A percentile compares a stretch with the other conserved stretches of the same genome.
phyloP scores from a whole-genome alignment of 1,140 invertebrate genomes.

The Uloborus diversus region DNA sequence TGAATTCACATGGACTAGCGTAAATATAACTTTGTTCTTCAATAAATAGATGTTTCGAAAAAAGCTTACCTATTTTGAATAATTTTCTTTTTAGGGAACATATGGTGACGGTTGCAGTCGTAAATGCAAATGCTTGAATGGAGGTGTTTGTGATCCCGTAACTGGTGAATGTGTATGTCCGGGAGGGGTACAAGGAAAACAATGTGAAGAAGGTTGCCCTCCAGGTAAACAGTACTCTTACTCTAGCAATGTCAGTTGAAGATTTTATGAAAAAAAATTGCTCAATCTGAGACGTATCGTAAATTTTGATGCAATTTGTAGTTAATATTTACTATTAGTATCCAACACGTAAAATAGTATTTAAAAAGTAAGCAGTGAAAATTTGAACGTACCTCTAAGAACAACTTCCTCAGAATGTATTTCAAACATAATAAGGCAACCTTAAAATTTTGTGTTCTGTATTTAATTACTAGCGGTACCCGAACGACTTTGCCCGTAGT shows the following conservation, averaged over 20 bases:
- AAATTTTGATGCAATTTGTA: neutral
- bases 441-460: too few species aligned
- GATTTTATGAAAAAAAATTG: neutral
- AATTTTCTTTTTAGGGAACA: too few species aligned
- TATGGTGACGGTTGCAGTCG: conserved; percentile 82
- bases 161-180: conserved; percentile 80
- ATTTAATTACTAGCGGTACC: too few species aligned
- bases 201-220: conserved; percentile 76
- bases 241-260: neutral
- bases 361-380: too few species aligned
- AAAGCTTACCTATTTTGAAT: too few species aligned
- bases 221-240: conserved; percentile 19
- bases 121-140: conserved; percentile 91
- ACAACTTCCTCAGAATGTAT: too few species aligned
- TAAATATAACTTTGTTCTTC: neutral
- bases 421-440: too few species aligned
- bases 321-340: neutral
- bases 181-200: conserved; percentile 71
- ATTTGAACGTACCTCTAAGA: too few species aligned
- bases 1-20: neutral
- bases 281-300: too few species aligned
- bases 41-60: neutral
- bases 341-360: too few species aligned
- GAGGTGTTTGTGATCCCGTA: conserved; percentile 81
- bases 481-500: too few species aligned